phyloP scores from a whole-genome alignment of 2,888 invertebrate species.

The Mythimna ferrago region DNA sequence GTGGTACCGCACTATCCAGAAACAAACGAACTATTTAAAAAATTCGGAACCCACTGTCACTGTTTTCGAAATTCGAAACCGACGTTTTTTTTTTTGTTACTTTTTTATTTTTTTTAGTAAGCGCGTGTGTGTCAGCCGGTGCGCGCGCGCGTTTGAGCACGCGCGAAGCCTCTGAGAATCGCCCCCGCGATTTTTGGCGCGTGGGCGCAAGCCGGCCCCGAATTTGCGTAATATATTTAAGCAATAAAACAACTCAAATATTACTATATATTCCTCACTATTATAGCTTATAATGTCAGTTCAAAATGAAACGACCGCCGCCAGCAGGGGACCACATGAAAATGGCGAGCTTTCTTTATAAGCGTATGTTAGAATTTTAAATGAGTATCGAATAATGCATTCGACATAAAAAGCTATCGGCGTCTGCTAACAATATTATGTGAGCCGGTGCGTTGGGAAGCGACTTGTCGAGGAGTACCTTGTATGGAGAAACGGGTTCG shows the following conservation, averaged over 20 bases:
- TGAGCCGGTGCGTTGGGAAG: conserved; percentile 89
- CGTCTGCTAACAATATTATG: conserved; percentile 89
- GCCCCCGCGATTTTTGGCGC: conserved; percentile 88
- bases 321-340: conserved; percentile 86
- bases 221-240: conserved; percentile 88
- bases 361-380: conserved; percentile 90
- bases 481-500: conserved; percentile 90
- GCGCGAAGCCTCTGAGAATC: conserved; percentile 85
- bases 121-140: conserved; percentile 85
- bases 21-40: conserved; percentile 51
- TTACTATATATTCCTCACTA: conserved; percentile 51
- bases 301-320: conserved; percentile 78
- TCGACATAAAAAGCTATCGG: conserved; percentile 90
- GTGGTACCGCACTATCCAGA: conserved; percentile 70
- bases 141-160: conserved; percentile 88
- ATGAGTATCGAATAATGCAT: conserved; percentile 91
- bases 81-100: conserved; percentile 65
- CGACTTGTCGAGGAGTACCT: conserved; percentile 85
- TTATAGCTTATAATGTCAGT: conserved; percentile 55
- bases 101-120: conserved; percentile 66
- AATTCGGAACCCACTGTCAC: conserved; percentile 61
- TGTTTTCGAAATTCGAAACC: conserved; percentile 58
- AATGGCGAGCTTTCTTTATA: conserved; percentile 89
- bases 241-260: conserved; percentile 77
- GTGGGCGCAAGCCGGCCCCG: conserved; percentile 86